Conservation (phyloP, 2,888 invertebrate genomes). For the Cheilosia vernalis region DNA sequence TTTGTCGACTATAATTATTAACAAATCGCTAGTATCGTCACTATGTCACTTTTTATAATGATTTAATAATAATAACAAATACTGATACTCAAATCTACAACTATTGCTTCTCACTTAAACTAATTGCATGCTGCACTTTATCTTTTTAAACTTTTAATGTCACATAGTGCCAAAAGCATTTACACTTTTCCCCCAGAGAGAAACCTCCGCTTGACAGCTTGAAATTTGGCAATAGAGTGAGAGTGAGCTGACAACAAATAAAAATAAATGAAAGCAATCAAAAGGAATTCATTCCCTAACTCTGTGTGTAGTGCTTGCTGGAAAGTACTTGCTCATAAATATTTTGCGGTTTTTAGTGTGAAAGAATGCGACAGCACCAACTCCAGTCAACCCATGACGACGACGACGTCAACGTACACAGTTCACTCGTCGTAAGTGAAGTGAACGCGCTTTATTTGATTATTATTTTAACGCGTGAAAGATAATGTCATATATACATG, state of each 20-base stretch:
- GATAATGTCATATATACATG: conserved; percentile 52
- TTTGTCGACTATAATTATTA: too few relatives aligned
- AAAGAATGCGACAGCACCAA: conserved; percentile 54
- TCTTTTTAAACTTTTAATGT: too few relatives aligned
- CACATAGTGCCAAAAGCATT: too few relatives aligned
- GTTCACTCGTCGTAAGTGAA: conserved; percentile 18
- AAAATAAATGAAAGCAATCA: conserved; percentile 4
- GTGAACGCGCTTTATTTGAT: conserved; percentile 68
- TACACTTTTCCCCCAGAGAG: too few relatives aligned
- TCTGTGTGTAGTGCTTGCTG: conserved; percentile 1
- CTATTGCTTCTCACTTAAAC: too few relatives aligned
- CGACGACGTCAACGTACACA: conserved; percentile 38
- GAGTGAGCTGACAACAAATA: neutral
- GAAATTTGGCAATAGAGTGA: conserved; percentile 14
- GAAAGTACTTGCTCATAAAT: conserved; percentile 33
- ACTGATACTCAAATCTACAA: too few relatives aligned
- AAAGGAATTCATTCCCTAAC: conserved; percentile 17
- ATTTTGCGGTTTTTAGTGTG: conserved; percentile 21
- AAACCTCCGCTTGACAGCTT: neutral
- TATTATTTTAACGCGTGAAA: conserved; percentile 67
- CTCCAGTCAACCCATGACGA: conserved; percentile 40
- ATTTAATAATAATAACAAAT: too few relatives aligned
- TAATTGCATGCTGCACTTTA: too few relatives aligned
- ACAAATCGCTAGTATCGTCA: too few relatives aligned
- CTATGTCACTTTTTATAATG: too few relatives aligned